Conservation (phyloP, 2,797 vertebrate species). For the Emys orbicularis region DNA sequence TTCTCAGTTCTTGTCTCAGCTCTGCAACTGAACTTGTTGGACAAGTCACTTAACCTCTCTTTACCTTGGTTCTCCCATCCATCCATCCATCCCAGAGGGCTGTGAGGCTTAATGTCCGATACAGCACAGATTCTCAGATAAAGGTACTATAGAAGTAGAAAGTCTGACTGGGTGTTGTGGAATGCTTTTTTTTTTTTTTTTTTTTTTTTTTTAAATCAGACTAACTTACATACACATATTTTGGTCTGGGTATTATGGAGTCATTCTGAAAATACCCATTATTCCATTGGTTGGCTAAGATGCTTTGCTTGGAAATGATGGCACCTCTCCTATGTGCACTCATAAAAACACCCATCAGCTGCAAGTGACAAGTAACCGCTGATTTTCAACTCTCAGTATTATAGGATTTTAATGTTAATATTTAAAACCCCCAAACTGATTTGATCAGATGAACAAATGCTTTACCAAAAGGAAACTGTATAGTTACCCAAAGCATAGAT, state of each 20-base stretch:
- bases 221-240: neutral
- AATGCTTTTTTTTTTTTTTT: neutral
- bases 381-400: neutral
- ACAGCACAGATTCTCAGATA: neutral
- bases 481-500: slow-evolving; percentile 94
- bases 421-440: neutral
- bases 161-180: neutral
- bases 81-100: neutral
- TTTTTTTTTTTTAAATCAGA: neutral
- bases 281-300: neutral
- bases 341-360: neutral
- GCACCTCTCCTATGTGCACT: neutral
- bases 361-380: neutral
- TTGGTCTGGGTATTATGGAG: neutral
- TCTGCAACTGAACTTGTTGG: neutral
- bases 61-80: neutral
- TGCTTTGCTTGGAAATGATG: neutral
- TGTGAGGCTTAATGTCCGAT: neutral
- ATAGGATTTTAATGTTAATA: neutral
- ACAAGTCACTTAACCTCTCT: neutral
- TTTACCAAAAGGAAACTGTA: neutral
- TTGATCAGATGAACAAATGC: neutral
- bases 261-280: neutral
- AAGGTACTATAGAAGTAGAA: neutral
- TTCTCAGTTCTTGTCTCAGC: neutral